Evolutionary conservation across 2,888 invertebrate species (phyloP).

Genomic region (Meandrusa payeni): DNA sequence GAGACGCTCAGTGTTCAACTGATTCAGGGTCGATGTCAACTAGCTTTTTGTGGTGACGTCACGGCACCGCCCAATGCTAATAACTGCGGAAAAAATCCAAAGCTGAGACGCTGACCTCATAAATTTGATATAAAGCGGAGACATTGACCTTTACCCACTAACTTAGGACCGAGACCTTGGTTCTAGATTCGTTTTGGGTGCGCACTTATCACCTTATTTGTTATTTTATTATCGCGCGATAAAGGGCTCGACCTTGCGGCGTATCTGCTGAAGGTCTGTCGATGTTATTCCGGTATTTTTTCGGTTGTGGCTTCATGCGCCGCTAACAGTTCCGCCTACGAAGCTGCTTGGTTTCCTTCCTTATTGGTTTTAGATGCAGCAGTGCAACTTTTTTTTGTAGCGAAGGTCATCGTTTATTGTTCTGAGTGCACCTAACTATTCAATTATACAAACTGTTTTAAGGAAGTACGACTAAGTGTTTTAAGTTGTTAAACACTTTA

Average conservation of each 20-base stretch:
- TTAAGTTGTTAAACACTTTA: too few relatives aligned
- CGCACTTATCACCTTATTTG: slow-evolving; percentile 54
- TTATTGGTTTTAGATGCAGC: slow-evolving; percentile 46
- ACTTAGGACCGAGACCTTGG: slow-evolving; percentile 60
- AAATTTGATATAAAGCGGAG: slow-evolving; percentile 31
- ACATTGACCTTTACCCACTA: slow-evolving; percentile 69
- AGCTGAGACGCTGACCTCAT: slow-evolving; percentile 28
- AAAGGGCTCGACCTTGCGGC: slow-evolving; percentile 66
- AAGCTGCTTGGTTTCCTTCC: slow-evolving; percentile 56
- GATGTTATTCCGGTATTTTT: slow-evolving; percentile 56
- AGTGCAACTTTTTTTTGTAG: slow-evolving; percentile 36
- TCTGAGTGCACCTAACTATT: slow-evolving; percentile 6
- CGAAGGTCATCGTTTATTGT: slow-evolving; percentile 19
- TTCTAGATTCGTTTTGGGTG: slow-evolving; percentile 44
- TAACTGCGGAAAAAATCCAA: slow-evolving; percentile 34
- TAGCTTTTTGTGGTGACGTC: slow-evolving; percentile 27
- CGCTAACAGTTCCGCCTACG: slow-evolving; percentile 51
- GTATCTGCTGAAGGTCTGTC: slow-evolving; percentile 47
- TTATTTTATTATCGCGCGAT: slow-evolving; percentile 57
- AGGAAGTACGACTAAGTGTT: too few relatives aligned
- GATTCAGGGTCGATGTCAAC: slow-evolving; percentile 17
- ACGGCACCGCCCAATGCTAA: slow-evolving; percentile 34
- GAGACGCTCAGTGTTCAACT: too few relatives aligned
- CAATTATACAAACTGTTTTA: slow-evolving; percentile 2
- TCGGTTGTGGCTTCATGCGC: slow-evolving; percentile 52